These are phyloP conservation scores for Drosophila putrida DNA, from an alignment of 2,888 invertebrate species.

Conservation along the genomic window DNA sequence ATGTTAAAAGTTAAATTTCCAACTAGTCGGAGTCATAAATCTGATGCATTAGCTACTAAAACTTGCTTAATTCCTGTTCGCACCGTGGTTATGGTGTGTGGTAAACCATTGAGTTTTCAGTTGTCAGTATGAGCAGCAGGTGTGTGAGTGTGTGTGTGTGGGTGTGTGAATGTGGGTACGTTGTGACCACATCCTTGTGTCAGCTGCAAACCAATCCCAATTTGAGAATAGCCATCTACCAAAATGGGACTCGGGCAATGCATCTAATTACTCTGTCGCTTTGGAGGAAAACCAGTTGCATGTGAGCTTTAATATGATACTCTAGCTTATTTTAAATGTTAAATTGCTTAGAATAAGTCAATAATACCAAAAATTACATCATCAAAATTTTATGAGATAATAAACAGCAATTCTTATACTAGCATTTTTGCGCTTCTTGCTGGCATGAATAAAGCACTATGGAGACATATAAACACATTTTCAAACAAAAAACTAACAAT, in stretches of 20 bases:
- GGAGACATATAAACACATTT: background rate
- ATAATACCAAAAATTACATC: too few species aligned
- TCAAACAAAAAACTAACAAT: background rate
- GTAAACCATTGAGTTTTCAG: slow-evolving; percentile 19
- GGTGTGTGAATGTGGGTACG: slow-evolving; percentile 21
- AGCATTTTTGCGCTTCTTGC: background rate
- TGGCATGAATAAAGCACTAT: background rate
- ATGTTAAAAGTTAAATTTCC: slow-evolving; percentile 1
- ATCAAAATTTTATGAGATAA: too few species aligned
- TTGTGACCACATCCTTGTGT: slow-evolving; percentile 23
- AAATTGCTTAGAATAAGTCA: too few species aligned
- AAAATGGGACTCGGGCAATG: slow-evolving; percentile 1
- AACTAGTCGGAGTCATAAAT: background rate
- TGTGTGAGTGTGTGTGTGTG: slow-evolving; percentile 28
- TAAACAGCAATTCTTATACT: too few species aligned
- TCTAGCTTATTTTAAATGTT: too few species aligned
- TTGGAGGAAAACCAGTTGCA: background rate
- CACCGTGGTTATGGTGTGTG: slow-evolving; percentile 17
- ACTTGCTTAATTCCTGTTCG: slow-evolving; percentile 1
- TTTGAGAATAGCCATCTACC: background rate
- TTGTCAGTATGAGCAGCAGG: slow-evolving; percentile 11
- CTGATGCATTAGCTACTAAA: slow-evolving; percentile 1
- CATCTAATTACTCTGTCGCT: background rate
- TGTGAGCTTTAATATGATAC: background rate
- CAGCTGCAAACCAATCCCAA: slow-evolving; percentile 28